These are phyloP conservation scores for Bugulina stolonifera DNA, from an alignment of 2,888 invertebrate species.

Conservation along the genomic window DNA sequence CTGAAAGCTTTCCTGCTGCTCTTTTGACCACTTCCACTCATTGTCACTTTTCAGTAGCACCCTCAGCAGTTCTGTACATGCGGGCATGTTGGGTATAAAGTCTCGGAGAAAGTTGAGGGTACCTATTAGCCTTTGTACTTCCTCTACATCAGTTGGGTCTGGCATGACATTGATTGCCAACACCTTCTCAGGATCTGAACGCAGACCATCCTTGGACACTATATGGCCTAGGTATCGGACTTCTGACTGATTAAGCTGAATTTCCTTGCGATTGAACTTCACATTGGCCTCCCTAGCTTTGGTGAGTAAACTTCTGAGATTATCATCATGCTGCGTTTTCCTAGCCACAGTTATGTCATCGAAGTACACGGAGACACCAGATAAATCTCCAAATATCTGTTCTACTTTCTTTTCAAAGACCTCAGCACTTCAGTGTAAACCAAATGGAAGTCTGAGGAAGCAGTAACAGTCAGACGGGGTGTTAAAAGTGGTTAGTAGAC, in stretches of 20 bases:
- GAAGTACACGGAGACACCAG: constrained; percentile 30
- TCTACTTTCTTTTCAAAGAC: constrained; percentile 27
- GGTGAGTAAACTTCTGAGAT: constrained; percentile 30
- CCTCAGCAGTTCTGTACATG: constrained; percentile 31
- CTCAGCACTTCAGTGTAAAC: constrained; percentile 11
- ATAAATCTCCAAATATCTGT: constrained; percentile 29
- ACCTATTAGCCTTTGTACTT: constrained; percentile 30
- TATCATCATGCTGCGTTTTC: constrained; percentile 31
- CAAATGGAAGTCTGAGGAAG: constrained; percentile 5
- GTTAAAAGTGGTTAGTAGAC: constrained; percentile 32
- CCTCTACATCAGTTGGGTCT: constrained; percentile 24
- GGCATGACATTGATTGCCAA: background rate
- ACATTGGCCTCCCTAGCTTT: constrained; percentile 29
- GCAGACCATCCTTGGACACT: background rate
- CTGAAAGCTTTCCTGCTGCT: constrained; percentile 27
- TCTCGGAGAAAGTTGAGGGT: constrained; percentile 31
- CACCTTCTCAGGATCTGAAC: constrained; percentile 7
- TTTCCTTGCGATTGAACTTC: background rate
- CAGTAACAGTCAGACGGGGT: constrained; percentile 30
- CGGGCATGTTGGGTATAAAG: constrained; percentile 32
- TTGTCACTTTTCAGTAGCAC: constrained; percentile 29
- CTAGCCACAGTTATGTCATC: constrained; percentile 32
- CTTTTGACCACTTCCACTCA: constrained; percentile 28
- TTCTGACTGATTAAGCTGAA: background rate
- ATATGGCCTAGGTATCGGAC: constrained; percentile 2